Evolutionary conservation across 1,140 invertebrate species (phyloP), one percentile per base, ranked within the genome.

Genomic region (Drosophila elegans): DNA sequence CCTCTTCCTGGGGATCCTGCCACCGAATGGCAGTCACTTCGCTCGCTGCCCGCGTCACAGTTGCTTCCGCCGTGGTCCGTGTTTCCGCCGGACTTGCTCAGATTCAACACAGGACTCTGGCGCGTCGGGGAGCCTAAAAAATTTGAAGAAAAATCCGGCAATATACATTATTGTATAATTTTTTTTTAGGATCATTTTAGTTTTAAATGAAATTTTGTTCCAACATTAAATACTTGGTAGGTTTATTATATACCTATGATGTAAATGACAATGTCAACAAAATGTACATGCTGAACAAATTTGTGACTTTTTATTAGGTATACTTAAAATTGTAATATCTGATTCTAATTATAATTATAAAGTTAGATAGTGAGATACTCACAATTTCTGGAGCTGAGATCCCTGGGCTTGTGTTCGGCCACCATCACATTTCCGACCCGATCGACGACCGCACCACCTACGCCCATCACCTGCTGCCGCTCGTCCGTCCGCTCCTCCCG

Each of bases 21-120:
- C 48, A 92, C 82, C 34, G 93, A 93, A 16, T 93, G 93, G 27
- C 93, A 93, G 62, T 93, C 94, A 74, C 93, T 94, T 10, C 93
- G 92, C 34, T 93, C 94, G 73, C 94, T 94, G 41, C 92, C 94
- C n/a, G 93, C 93, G 38, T 94, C 94, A 49, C 93, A 93, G 75
- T 94, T 89, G 61, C 94, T 94, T 77, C 94, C 85, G 61, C 94
- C 84, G 45, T 94, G 93, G 42, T 92, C 92, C 5, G 90, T 86
- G 41, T 92, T 92, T 49, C 93, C 93, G 52, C 96, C 96, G 34
- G 96, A 97, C 93, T 98, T 98, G 4, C 97, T 98, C 16, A 98
- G 93, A 93, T 98, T 98, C 69, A 98, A 93, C 41, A 98, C 97
- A 44, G 97, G 97, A 95, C 97, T 98, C 93, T 97, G 96, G 29